These are phyloP conservation scores for Apotomis turbidana DNA, from an alignment of 2,888 invertebrate species.

Conservation along the genomic window DNA sequence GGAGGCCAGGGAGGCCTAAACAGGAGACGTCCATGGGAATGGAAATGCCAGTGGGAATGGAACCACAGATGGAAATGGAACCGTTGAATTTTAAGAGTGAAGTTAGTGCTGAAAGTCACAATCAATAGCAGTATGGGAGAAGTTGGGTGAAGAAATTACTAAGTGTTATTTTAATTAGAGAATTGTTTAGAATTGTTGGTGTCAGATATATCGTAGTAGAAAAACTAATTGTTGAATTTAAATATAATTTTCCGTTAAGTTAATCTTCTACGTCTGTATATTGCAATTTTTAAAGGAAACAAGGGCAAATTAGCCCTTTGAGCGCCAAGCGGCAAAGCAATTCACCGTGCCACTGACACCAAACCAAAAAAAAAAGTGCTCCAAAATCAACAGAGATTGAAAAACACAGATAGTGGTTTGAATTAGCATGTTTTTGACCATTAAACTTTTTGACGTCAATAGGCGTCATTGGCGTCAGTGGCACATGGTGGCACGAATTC, in stretches of 20 bases:
- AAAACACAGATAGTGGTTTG: no score
- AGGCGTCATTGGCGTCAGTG: no score
- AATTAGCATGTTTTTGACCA: no score
- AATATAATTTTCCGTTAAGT: no score
- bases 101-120: slow-evolving; percentile 15
- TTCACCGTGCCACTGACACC: no score
- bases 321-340: no score
- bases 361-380: no score
- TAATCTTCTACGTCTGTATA: no score
- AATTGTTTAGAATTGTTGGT: neutral
- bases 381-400: no score
- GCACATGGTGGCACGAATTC: no score
- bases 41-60: slow-evolving; percentile 1
- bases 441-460: no score
- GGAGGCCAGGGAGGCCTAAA: slow-evolving; percentile 49
- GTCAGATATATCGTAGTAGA: neutral
- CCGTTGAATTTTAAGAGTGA: slow-evolving; percentile 28
- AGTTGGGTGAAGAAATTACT: neutral
- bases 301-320: no score
- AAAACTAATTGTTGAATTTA: neutral
- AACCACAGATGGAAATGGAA: slow-evolving; percentile 1
- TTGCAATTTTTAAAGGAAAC: neutral
- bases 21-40: neutral
- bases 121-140: slow-evolving; percentile 14
- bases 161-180: neutral